These are phyloP conservation scores for Oreotragus oreotragus DNA, from an alignment of 2,113 vertebrate species.

Conservation along the genomic window DNA sequence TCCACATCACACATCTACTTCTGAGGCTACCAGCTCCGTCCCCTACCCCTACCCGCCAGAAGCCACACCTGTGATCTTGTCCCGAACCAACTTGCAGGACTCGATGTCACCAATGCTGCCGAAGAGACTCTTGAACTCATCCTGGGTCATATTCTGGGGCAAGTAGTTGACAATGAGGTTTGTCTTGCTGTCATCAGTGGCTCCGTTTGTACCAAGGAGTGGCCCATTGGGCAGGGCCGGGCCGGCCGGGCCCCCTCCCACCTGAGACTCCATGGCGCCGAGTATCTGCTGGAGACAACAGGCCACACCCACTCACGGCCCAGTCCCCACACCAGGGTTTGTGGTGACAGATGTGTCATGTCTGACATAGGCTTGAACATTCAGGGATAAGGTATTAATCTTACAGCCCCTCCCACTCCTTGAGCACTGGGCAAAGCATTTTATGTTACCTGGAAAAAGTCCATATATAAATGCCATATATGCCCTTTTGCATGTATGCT, in stretches of 20 bases:
- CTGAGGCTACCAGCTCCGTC: neutral
- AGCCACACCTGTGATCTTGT: conserved; percentile 93
- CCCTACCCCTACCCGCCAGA: neutral
- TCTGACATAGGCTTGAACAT: neutral
- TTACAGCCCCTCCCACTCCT: neutral
- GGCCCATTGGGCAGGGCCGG: conserved; percentile 91
- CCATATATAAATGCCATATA: neutral
- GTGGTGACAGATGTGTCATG: neutral
- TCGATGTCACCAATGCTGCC: conserved; percentile 97
- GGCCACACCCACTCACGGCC: conserved; percentile 61
- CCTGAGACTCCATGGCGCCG: conserved; percentile 98
- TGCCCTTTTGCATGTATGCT: neutral
- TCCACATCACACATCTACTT: neutral
- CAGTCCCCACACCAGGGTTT: neutral
- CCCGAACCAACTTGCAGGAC: conserved; percentile 95
- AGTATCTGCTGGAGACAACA: conserved; percentile 94
- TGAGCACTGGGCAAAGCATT: neutral
- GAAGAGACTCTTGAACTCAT: conserved; percentile 96
- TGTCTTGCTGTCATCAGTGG: conserved; percentile 96
- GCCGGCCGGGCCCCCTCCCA: conserved; percentile 93
- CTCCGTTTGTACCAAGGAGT: conserved; percentile 88
- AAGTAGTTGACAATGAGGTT: conserved; percentile 98
- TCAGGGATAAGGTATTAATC: neutral
- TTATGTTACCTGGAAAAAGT: neutral
- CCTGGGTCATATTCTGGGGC: conserved; percentile 98